Evolutionary conservation across 2,888 invertebrate species (phyloP), one percentile per base, ranked within the genome.

Genomic region (Tenthredo notha): DNA sequence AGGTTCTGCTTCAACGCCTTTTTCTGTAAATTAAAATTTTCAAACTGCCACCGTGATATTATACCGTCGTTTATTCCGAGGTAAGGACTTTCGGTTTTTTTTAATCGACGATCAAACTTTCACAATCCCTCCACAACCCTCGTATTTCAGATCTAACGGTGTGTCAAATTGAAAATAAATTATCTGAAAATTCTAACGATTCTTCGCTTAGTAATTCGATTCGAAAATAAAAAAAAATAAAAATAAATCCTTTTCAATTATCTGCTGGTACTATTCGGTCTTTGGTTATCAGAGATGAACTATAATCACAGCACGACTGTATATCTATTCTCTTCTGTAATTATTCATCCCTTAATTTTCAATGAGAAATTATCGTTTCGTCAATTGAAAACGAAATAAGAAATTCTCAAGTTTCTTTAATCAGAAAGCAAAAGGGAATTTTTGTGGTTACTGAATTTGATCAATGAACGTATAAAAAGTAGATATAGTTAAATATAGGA

Each of bases 31-130:
- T 67, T 18, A 33, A 67, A 67, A 67, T 67, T 33, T 47, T 33
- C 6, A 7, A 33, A 33, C 33, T 18, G 33, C 67, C 33, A 2
- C 1, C 33, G 67, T 33, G 7, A 67, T 67, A 67, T 67, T 67
- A 18, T 67, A 33, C 33, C 29, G 5, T 33, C 18, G 15, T 67
- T 67, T 18, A 15, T 67, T 33, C 18, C 15, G 15, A 67, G 29
- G 67, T 12, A 67, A 67, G 7, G 33, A 67, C 67, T 67, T 67
- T 33, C 25, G 15, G 33, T 4, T 33, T 67, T 33, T 67, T 67
- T 29, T 67, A 67, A 67, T 67, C 67, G 67, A 67, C 67, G 67
- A 67, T 67, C 6, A 33, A 67, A 67, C 15, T 33, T 67, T 18
- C 67, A 25, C 33, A 18, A 67, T 33, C 33, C 33, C 33, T 67